These are phyloP conservation scores for Etheostoma spectabile DNA, from an alignment of 2,113 vertebrate species.

Conservation along the genomic window DNA sequence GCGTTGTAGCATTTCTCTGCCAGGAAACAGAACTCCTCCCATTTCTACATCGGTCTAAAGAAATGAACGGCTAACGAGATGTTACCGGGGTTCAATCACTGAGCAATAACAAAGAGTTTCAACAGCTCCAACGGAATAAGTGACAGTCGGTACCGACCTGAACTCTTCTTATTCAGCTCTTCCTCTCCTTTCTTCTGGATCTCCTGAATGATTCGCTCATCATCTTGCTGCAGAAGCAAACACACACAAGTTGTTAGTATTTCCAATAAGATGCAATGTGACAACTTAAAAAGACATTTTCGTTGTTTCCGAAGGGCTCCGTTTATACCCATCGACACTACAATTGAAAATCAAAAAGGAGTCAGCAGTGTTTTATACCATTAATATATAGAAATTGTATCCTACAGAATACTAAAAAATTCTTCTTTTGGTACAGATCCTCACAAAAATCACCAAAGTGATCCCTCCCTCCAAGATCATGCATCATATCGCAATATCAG, in stretches of 20 bases:
- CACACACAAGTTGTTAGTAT: neutral
- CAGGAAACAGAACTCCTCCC: neutral
- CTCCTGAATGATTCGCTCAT: slow-evolving; percentile 94
- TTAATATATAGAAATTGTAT: no score
- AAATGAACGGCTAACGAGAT: no score
- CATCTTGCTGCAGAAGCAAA: slow-evolving; percentile 88
- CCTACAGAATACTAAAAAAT: no score
- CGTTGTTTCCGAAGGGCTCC: no score
- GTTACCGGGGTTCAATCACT: neutral
- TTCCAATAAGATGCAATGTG: neutral
- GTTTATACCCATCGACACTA: no score
- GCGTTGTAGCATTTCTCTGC: slow-evolving; percentile 4
- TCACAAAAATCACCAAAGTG: no score
- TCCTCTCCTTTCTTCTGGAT: slow-evolving; percentile 96
- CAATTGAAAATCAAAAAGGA: no score
- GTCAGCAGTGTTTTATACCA: no score
- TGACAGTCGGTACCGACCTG: slow-evolving; percentile 80
- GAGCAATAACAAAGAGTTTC: neutral
- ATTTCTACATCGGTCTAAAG: neutral
- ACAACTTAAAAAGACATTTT: neutral
- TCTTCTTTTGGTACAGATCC: no score
- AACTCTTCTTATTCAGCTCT: slow-evolving; percentile 91
- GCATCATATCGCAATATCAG: no score
- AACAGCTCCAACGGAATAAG: neutral
- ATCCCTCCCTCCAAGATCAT: no score